Evolutionary conservation across 2,113 vertebrate species (phyloP), one percentile per base, ranked within the genome.

Genomic region (Pyxicephalus adspersus): DNA sequence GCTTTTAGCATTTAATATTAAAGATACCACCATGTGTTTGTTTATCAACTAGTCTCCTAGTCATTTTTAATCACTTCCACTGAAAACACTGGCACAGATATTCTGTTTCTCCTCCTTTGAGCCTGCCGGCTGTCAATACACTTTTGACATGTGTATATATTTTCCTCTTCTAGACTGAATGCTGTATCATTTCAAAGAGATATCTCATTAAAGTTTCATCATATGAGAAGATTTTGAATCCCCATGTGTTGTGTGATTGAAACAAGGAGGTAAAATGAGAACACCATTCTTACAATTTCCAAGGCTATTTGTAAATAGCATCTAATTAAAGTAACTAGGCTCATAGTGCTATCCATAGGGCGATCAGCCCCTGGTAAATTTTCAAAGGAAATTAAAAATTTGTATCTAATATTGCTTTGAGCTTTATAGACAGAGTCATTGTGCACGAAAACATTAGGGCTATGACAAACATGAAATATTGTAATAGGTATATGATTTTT

Each of bases 121-220:
- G 79, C 68, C 79, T 81, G 68, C 79, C 29, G 79, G 79, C 79
- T 81, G 79, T 81, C 79, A 81, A 73, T 81, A 81, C 68, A 81
- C 79, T 81, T 81, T 81, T 81, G 79, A 81, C 79, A 81, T 81
- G 79, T 81, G 65, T 81, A 81, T 81, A 71, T 80, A 29, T 80
- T 64, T 81, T 64, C 60, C 68, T 65, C 45, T 81, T 71, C 60
- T 73, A 81, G 60, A 81, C 58, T 73, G 79, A 81, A 81, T 81
- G 68, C 70, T 73, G 60, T 74, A 81, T 81, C 79, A 74, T 81
- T 81, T 81, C 79, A 81, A 81, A 81, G 79, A 81, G 79, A 73
- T 64, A 73, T 72, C 79, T 81, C 79, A 81, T 81, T 81, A 81
- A 81, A 81, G 79, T 81, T 81, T 81, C 79, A 81, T 81, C 58